Conservation (phyloP, 2,888 invertebrate species). For the Caenorhabditis wallacei region DNA sequence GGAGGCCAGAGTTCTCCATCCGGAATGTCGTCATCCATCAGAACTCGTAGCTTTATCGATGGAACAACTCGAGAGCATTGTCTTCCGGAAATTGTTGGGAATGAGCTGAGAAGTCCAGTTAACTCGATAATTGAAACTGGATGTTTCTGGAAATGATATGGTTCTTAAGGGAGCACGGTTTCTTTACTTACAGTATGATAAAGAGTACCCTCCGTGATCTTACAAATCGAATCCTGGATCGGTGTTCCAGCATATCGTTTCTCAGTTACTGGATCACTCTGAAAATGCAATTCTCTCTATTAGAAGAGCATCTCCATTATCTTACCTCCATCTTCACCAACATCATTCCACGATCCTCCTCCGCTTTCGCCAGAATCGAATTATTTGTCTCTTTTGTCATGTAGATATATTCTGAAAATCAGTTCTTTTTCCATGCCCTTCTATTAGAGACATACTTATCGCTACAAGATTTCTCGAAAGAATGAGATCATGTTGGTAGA, state of each 20-base stretch:
- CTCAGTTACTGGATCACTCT: conserved; percentile 15
- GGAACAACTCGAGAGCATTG: conserved; percentile 39
- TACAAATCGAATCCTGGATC: conserved; percentile 27
- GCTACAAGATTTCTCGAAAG: conserved; percentile 46
- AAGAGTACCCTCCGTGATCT: conserved; percentile 15
- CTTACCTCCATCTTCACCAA: conserved; percentile 23
- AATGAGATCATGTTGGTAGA: conserved; percentile 48
- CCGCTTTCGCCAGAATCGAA: neutral
- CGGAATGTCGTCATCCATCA: conserved; percentile 37
- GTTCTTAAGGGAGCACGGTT: too few species aligned
- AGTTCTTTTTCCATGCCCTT: neutral
- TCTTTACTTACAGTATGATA: conserved; percentile 23
- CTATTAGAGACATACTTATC: conserved; percentile 24
- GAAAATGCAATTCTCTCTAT: neutral
- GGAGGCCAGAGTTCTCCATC: conserved; percentile 43
- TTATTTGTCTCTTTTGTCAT: conserved; percentile 40
- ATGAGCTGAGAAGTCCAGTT: conserved; percentile 32
- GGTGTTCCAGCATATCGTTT: conserved; percentile 40
- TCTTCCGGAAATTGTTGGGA: neutral
- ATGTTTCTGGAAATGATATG: conserved; percentile 8
- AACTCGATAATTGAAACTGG: conserved; percentile 40
- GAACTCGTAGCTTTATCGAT: conserved; percentile 40
- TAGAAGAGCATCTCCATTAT: neutral
- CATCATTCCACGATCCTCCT: neutral
- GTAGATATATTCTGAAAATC: conserved; percentile 27